Conservation (phyloP, 1,140 invertebrate genomes). For the Zelostemma sp. region DNA sequence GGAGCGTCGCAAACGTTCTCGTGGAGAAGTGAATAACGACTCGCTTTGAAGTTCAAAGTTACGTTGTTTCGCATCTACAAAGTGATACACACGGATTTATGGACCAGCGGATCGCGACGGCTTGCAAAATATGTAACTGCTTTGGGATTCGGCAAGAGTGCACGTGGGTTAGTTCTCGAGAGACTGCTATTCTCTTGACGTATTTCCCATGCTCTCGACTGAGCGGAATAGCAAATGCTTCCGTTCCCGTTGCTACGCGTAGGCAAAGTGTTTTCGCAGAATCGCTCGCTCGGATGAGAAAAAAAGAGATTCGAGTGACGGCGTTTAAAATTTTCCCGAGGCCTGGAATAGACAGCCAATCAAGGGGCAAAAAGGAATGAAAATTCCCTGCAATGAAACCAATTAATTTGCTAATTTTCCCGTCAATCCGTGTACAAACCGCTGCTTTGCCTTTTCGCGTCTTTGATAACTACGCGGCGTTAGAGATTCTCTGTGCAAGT, state of each 20-base stretch:
- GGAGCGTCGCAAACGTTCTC: too few species aligned
- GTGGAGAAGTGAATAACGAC: too few species aligned
- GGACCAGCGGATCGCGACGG: conserved; percentile 3
- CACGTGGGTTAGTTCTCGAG: conserved; percentile 9
- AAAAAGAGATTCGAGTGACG: conserved; percentile 9
- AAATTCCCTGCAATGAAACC: background rate
- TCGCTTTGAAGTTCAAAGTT: too few species aligned
- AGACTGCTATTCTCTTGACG: conserved; percentile 16
- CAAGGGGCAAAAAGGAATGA: too few species aligned
- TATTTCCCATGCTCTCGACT: conserved; percentile 19
- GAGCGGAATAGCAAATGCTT: conserved; percentile 19
- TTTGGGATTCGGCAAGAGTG: conserved; percentile 6
- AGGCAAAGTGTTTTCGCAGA: conserved; percentile 13
- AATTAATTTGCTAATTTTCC: background rate
- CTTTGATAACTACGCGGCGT: background rate
- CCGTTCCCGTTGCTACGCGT: conserved; percentile 3
- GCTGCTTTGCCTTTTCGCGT: conserved; percentile 5
- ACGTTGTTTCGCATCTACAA: too few species aligned
- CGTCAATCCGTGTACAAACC: background rate
- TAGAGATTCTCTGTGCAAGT: background rate
- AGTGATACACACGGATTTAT: background rate
- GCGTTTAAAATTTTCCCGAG: too few species aligned
- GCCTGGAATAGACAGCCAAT: too few species aligned
- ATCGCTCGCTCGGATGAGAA: conserved; percentile 1
- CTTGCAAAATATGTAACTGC: conserved; percentile 13